Base-by-base conservation (phyloP, 2,888 invertebrate genomes). In the Muschampia plurimacula region DNA sequence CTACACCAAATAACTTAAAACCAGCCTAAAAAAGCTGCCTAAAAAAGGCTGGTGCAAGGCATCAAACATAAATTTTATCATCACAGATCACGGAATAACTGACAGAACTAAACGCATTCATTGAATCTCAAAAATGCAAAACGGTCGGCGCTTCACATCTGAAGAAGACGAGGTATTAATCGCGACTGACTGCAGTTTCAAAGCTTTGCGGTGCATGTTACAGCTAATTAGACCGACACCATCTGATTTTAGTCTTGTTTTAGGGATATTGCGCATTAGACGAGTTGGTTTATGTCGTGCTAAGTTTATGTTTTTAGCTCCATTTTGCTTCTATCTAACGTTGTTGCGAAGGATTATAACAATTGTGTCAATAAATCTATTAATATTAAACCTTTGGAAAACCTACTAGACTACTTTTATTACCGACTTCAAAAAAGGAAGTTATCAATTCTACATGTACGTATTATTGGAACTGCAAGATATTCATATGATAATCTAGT, bases 211-310 rank as follows among this genome's bases (percentile, higher is more conserved):
- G 55, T 52, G 67, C 41, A 46, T 64, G 44, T 63, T 67, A 63
- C 63, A 67, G 72, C 46, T 72, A 72, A 72, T 72, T 67, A 72
- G 63, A 65, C 60, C 36, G 63, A 67, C 67, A 57, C 41, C 57
- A 60, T 66, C 46, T 71, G 62, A 72, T 67, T 67, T 52, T 63
- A 57, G 36, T 44, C 62, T 36, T 72, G 67, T 67, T 72, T 67
- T 52, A 67, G 49, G 46, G 39, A 71, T 66, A 69, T 52, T 63
- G 41, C 10, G 13, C 32, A 60, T 60, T 44, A 28, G 28, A 57
- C 8, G 52, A 49, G 49, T 32, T 32, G 12, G 10, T 28, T 59
- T 60, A 32, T 12, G n/a, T 57, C 28, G 57, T 32, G 28, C 10
- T 32, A 57, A 28, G 28, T 15, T 32, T 28, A 0, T 28, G 28